phyloP scores from a whole-genome alignment of 2,797 vertebrate genomes.

The Tangara arthus region DNA sequence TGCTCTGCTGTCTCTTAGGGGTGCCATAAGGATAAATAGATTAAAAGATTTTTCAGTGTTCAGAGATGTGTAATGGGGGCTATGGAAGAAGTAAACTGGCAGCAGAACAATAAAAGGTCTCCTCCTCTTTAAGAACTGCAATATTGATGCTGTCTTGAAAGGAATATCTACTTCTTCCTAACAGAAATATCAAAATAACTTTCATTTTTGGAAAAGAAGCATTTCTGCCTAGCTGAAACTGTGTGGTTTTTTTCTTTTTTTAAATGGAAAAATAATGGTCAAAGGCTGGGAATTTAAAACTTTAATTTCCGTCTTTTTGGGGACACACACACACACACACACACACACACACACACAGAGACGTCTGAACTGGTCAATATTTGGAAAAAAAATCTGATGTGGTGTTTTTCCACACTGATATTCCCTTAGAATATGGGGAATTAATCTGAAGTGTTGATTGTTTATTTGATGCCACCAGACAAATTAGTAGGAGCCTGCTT shows the following conservation, averaged over 20 bases:
- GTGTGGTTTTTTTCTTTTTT: fast-evolving
- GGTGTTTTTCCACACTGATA: neutral
- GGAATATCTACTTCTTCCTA: neutral
- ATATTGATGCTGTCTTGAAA: neutral
- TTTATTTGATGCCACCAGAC: neutral
- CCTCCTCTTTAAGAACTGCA: neutral
- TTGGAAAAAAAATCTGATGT: neutral
- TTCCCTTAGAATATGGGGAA: neutral
- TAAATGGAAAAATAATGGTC: neutral
- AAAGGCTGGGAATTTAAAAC: neutral
- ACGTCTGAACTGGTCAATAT: neutral
- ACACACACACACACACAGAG: neutral
- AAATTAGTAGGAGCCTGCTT: neutral
- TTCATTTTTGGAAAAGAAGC: neutral
- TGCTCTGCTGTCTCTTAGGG: neutral
- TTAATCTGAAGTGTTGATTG: neutral
- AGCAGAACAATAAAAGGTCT: neutral
- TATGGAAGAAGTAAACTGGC: neutral
- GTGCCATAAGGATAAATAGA: neutral
- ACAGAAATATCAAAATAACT: neutral
- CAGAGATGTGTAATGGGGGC: fast-evolving
- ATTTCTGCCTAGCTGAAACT: neutral
- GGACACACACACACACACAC: too few species aligned
- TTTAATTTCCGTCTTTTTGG: neutral
- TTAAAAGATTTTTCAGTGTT: neutral